Base-by-base conservation (phyloP, 2,113 vertebrate species). In the Muntiacus muntjak region DNA sequence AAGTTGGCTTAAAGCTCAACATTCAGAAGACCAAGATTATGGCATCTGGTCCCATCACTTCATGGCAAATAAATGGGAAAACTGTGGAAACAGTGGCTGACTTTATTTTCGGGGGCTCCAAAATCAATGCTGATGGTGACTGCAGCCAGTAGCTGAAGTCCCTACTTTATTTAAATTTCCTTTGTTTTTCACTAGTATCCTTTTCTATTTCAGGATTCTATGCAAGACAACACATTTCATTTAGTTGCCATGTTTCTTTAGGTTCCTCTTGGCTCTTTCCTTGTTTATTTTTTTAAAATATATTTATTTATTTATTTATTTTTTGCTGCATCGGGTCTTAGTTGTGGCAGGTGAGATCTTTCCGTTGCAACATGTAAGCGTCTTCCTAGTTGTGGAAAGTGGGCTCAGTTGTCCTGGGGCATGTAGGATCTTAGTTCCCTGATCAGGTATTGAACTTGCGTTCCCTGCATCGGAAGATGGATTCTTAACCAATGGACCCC, bases 291-390 rank as follows among this genome's bases (percentile, higher is more conserved):
- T 19, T 36, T 12, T 2, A 4, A 36, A 21, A 71, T 10, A 36
- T 36, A 71, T 36, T 6, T 43, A 23, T 36, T 36, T 36, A 71
- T 71, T 21, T 36, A 36, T 23, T 71, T 36, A 71, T 71, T 36
- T 71, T 40, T 71, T 19, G n/a, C 19, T 40, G n/a, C 19, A 12
- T 71, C 0, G 5, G 9, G 67, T 71, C 67, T 71, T 40, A 23
- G 67, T 23, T 71, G n/a, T 1, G 0, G 67, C 21, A 71, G 67
- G 19, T 5, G 1, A 71, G n/a, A 71, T 71, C n/a, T 12, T 71
- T 23, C 67, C 10, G 0, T 71, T 71, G 10, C 10, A 13, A 10
- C 0, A 0, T 23, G n/a, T 71, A 71, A 71, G 67, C 67, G 1
- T 40, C 67, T 23, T 71, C 19, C 67, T 40, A 40, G n/a, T 23